These are phyloP conservation scores for Piscicola geometra DNA, from an alignment of 2,888 invertebrate genomes.

Conservation along the genomic window DNA sequence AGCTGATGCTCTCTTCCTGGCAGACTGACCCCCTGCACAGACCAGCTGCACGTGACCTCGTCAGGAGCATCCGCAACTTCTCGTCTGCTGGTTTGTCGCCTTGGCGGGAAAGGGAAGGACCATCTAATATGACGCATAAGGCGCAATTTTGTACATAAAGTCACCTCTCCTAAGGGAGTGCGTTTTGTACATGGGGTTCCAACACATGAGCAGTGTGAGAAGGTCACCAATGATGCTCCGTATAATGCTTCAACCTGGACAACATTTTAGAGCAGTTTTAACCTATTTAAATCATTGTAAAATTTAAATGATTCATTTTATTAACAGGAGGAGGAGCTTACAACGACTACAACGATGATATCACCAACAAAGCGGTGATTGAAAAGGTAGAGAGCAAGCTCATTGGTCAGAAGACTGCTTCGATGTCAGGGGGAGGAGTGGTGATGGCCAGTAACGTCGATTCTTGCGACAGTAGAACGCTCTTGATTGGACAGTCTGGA, in stretches of 20 bases:
- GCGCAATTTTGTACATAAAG: too few relatives aligned
- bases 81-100: slow-evolving; percentile 13
- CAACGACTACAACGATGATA: slow-evolving; percentile 18
- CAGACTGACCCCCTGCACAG: slow-evolving; percentile 48
- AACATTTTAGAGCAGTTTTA: background rate
- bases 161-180: too few relatives aligned
- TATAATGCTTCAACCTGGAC: too few relatives aligned
- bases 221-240: too few relatives aligned
- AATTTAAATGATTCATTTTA: background rate
- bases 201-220: too few relatives aligned
- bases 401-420: background rate
- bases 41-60: slow-evolving; percentile 31
- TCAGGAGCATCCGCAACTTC: slow-evolving; percentile 34
- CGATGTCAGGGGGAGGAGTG: background rate
- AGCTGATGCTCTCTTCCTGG: slow-evolving; percentile 57
- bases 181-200: too few relatives aligned
- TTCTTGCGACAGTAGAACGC: slow-evolving; percentile 24
- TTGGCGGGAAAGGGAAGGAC: too few relatives aligned
- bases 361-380: background rate
- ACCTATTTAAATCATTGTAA: too few relatives aligned
- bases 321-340: slow-evolving; percentile 7
- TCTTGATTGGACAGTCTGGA: slow-evolving; percentile 10
- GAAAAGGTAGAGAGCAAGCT: background rate
- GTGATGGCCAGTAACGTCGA: background rate
- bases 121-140: too few relatives aligned